Percentiles rank a stretch among this genome's conserved stretches.
Conservation (phyloP, 2,113 vertebrate species). For the Thalassarche chlororhynchos region DNA sequence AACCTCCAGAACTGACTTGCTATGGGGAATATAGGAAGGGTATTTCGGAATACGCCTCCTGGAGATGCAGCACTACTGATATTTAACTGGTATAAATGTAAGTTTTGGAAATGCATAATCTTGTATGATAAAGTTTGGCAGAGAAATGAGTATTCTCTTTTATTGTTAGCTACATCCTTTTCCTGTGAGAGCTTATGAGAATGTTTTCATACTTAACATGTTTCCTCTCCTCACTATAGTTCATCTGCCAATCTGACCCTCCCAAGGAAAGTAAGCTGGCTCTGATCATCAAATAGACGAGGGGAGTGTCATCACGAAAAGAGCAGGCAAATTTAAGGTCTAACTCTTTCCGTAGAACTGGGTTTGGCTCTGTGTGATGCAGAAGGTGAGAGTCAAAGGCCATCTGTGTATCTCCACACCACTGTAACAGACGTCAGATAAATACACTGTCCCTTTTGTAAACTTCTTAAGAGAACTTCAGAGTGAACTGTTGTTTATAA, state of each 20-base stretch:
- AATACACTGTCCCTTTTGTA: conserved; percentile 40
- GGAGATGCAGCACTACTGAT: not conserved
- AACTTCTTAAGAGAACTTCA: conserved; percentile 22
- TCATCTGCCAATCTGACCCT: conserved; percentile 41
- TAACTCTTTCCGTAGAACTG: not conserved
- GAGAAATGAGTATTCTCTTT: not conserved
- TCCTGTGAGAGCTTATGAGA: conserved; percentile 42
- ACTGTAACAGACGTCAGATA: not conserved
- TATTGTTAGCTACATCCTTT: conserved; percentile 60
- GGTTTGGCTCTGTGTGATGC: not conserved
- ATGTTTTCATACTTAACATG: conserved; percentile 47
- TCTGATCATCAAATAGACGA: not conserved
- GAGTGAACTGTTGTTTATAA: not conserved
- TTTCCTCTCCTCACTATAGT: conserved; percentile 25
- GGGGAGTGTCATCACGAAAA: not conserved
- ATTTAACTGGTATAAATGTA: not conserved
- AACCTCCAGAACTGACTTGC: not conserved
- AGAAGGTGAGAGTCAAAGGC: conserved; percentile 37
- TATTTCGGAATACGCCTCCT: not conserved
- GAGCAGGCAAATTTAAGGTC: not conserved
- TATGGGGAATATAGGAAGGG: not conserved
- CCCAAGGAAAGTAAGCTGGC: conserved; percentile 27
- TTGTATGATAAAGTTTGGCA: not conserved
- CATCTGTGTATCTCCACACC: conserved; percentile 21
- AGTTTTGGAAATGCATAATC: not conserved